Evolutionary conservation across 2,797 vertebrate species (phyloP), one percentile per base, ranked within the genome.

Genomic region (Megaceryle alcyon): DNA sequence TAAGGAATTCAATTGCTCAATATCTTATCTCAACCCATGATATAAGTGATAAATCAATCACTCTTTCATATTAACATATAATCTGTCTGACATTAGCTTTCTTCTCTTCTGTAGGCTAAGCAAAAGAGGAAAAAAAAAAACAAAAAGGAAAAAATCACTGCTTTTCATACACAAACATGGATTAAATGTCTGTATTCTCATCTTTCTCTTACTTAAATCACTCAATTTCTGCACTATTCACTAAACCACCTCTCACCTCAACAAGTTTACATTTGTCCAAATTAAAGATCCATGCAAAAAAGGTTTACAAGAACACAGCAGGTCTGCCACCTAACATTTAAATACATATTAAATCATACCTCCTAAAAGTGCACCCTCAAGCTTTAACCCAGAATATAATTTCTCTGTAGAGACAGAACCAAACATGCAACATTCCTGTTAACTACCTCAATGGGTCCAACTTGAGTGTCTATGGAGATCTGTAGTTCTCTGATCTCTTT

Each of bases 401-500:
- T 43, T 15, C 2, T 82, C 5, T 60, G 14, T 70, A 68, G 17
- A 75, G 77, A 71, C 14, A 43, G 17, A 53, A 82, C 17, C 16
- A 72, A 28, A 44, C 5, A 53, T 8, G 23, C 29, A 84, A 81
- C 31, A 57, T 65, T 49, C 12, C 28, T 92, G 70, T 61, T 49
- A 61, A 26, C 94, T 98, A 99, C 99, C 99, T 99, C 99, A 76
- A 99, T 98, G 10, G 99, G 99, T 29, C 98, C 99, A 82, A 99
- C 97, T 98, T 98, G 98, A 94, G 99, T 99, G 91, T 99, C 99
- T 71, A 99, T 97, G 46, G 97, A 84, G 89, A 99, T 99, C 75
- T 99, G 99, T 31, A 98, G 98, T 81, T 99, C 99, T 96, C 99
- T 98, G 94, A 99, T 99, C 82, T 99, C 99, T 87, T 99, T 99